Evolutionary conservation across 2,113 vertebrate species (phyloP).

Genomic region (Delphinapterus leucas): DNA sequence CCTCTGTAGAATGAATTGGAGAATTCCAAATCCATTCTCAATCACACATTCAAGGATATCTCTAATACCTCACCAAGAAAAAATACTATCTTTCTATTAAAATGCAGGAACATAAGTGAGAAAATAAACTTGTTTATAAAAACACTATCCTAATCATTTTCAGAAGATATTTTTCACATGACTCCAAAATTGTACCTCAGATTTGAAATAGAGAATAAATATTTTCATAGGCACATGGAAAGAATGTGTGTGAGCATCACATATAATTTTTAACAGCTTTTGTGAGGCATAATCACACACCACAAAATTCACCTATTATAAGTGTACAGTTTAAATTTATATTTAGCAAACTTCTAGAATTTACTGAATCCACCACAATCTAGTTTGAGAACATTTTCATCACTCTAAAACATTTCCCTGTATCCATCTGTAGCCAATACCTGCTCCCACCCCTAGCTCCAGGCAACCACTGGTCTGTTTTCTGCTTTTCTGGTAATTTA

Average conservation of each 20-base stretch:
- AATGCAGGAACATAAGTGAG: not conserved
- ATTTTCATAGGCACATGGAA: not conserved
- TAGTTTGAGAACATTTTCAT: not conserved
- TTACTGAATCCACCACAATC: not conserved
- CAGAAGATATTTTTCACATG: not conserved
- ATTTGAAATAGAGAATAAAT: not conserved
- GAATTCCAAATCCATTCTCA: not conserved
- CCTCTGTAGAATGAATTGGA: not conserved
- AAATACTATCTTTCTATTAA: not conserved
- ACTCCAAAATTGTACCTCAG: not conserved
- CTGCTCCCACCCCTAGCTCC: not conserved
- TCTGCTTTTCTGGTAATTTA: constrained; percentile 7
- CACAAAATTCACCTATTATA: not conserved
- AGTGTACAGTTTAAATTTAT: not conserved
- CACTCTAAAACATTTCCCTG: not conserved
- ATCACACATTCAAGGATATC: not conserved
- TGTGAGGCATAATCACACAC: not conserved
- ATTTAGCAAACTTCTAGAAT: not conserved
- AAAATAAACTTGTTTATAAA: constrained; percentile 3
- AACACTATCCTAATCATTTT: not conserved
- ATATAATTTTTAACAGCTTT: not conserved
- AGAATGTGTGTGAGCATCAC: not conserved
- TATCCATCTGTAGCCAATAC: not conserved
- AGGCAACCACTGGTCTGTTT: not conserved
- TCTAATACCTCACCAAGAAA: not conserved